These are phyloP conservation scores for Riptortus pedestris DNA, from an alignment of 1,140 invertebrate genomes.

Conservation along the genomic window DNA sequence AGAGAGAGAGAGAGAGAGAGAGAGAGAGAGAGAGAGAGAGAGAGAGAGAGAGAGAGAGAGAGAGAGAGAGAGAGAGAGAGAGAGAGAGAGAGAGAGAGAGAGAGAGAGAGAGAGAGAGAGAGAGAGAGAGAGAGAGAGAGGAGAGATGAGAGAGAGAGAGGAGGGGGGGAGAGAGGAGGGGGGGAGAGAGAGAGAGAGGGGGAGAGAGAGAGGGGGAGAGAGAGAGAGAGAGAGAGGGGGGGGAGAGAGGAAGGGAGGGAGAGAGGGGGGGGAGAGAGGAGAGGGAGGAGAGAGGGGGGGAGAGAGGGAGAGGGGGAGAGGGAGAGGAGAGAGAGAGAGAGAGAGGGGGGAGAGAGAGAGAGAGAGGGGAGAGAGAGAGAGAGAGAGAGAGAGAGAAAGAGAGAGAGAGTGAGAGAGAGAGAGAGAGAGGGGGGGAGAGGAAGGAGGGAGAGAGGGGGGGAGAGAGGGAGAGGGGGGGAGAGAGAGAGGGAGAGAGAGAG, in stretches of 20 bases:
- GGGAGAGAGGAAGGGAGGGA: too few relatives aligned
- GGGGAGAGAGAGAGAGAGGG: background rate
- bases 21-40: conserved; percentile 4
- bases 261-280: too few relatives aligned
- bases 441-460: too few relatives aligned
- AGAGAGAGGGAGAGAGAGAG: conserved; percentile 15
- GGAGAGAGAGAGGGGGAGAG: background rate
- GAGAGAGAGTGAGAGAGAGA: too few relatives aligned
- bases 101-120: conserved; percentile 9
- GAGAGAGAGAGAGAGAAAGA: conserved; percentile 3
- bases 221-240: background rate
- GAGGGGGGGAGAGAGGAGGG: background rate
- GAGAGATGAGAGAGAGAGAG: conserved; percentile 3
- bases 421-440: too few relatives aligned
- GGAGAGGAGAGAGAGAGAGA: too few relatives aligned
- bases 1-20: conserved; percentile 2
- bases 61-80: background rate
- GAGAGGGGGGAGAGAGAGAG: too few relatives aligned
- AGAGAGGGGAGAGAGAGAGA: background rate
- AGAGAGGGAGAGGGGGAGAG: background rate
- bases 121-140: conserved; percentile 1
- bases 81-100: conserved; percentile 8
- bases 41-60: conserved; percentile 1
- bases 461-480: conserved; percentile 2
- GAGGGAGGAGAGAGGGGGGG: background rate